Conservation (phyloP, 2,113 vertebrate genomes). For the Chauna torquata region DNA sequence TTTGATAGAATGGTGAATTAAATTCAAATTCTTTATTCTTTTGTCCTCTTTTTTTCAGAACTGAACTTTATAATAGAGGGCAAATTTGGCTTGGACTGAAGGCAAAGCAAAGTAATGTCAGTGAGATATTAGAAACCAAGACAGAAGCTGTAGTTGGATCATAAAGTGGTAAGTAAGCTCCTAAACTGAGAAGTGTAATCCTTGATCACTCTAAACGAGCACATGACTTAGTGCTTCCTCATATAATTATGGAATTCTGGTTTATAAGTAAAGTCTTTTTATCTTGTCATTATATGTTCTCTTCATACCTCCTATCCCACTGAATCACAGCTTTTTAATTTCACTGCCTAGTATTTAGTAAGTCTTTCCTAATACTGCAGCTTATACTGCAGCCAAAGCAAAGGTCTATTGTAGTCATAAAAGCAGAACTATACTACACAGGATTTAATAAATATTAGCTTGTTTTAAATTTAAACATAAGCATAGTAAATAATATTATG, state of each 20-base stretch:
- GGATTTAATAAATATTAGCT: not conserved
- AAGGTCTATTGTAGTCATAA: not conserved
- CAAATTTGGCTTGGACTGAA: not conserved
- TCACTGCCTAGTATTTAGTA: not conserved
- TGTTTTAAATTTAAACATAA: not conserved
- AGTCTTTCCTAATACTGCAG: not conserved
- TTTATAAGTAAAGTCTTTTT: not conserved
- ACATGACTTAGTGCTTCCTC: not conserved
- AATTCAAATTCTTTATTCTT: not conserved
- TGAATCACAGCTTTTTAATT: not conserved
- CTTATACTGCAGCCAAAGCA: not conserved
- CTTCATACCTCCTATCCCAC: not conserved
- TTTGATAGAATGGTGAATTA: not conserved
- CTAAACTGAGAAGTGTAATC: not conserved
- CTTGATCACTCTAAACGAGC: not conserved
- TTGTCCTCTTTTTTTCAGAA: not conserved
- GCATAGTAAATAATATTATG: not conserved
- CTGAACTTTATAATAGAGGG: not conserved
- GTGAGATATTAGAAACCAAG: not conserved
- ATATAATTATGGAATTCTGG: not conserved
- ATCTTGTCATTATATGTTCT: not conserved
- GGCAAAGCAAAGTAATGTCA: not conserved
- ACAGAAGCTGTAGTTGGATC: accelerated
- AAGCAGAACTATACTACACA: not conserved
- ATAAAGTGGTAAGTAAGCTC: not conserved